phyloP scores from a whole-genome alignment of 2,888 invertebrate species.

The Loripinus fragilis region DNA sequence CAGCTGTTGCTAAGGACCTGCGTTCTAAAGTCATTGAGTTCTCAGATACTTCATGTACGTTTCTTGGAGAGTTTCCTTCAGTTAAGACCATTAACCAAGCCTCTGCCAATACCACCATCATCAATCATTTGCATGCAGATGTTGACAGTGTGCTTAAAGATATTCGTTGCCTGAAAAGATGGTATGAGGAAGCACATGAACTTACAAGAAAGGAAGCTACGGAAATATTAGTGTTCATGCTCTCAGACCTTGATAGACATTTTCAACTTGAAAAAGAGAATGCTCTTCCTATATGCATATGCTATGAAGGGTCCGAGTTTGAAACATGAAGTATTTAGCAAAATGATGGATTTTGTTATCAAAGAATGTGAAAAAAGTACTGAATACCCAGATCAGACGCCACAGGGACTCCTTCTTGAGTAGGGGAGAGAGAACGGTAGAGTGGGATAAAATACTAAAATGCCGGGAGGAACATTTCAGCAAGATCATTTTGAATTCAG shows the following conservation, averaged over 20 bases:
- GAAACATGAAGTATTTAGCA: constrained; percentile 13
- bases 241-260: constrained; percentile 26
- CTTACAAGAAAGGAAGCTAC: constrained; percentile 16
- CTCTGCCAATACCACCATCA: background rate
- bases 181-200: background rate
- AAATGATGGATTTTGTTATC: constrained; percentile 31
- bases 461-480: too few species aligned
- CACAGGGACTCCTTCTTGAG: too few species aligned
- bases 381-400: too few species aligned
- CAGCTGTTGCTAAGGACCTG: background rate
- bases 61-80: constrained; percentile 19
- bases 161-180: background rate
- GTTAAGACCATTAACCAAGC: background rate
- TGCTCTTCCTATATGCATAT: constrained; percentile 36
- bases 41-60: background rate
- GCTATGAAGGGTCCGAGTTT: constrained; percentile 37
- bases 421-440: too few species aligned
- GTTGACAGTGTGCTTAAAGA: background rate
- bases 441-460: too few species aligned
- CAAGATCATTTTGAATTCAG: too few species aligned
- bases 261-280: constrained; percentile 24
- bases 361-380: constrained; percentile 18
- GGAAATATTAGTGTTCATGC: constrained; percentile 41
- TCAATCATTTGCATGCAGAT: background rate
- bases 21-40: background rate